These are phyloP conservation scores for Pantherophis vulpinus DNA, from an alignment of 2,797 vertebrate species.

Conservation along the genomic window DNA sequence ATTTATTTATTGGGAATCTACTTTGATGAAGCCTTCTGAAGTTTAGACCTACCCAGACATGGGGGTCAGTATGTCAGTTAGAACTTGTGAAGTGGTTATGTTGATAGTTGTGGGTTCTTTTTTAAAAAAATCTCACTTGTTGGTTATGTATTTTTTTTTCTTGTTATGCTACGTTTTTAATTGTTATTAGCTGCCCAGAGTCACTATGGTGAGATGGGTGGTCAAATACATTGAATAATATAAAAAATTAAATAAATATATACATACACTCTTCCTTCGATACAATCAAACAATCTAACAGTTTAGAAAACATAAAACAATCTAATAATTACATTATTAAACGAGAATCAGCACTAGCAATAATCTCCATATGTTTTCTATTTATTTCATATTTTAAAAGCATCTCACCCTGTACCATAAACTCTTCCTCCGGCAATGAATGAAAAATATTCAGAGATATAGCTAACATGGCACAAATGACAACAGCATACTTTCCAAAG, in stretches of 20 bases:
- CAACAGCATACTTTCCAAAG: conserved; percentile 78
- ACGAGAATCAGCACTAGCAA: neutral
- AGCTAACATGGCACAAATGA: conserved; percentile 77
- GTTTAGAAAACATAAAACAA: neutral
- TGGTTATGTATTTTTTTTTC: neutral
- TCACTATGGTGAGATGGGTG: neutral
- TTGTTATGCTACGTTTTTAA: neutral
- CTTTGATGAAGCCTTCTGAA: neutral
- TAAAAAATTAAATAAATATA: neutral
- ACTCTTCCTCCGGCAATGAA: conserved; percentile 82
- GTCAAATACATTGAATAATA: neutral
- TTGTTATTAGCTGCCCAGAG: neutral
- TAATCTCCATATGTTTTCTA: neutral
- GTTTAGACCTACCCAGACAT: neutral
- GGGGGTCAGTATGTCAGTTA: neutral
- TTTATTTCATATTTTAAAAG: conserved; percentile 33
- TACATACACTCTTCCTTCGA: neutral
- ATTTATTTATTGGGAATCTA: neutral
- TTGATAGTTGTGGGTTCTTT: no score
- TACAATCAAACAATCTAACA: neutral
- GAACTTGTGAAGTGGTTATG: neutral
- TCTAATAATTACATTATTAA: neutral
- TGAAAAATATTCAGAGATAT: conserved; percentile 82
- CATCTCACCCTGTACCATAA: conserved; percentile 76
- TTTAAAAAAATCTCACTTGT: neutral